Base-by-base conservation (phyloP, 2,797 vertebrate species). In the Ctenopoma kingsleyae region DNA sequence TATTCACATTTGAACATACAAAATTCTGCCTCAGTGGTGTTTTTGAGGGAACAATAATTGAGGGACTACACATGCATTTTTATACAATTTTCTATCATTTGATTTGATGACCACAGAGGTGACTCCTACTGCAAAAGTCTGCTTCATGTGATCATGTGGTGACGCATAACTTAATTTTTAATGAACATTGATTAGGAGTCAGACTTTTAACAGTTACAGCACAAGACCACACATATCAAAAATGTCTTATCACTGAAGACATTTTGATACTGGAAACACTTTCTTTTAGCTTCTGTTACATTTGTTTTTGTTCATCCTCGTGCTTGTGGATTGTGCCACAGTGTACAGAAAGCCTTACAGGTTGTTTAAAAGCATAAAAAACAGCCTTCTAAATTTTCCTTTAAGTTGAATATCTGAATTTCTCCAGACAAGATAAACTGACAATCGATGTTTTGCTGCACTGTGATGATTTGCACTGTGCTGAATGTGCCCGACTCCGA, bases 401-500 rank as follows among this genome's bases (percentile, higher is more conserved):
- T 64, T 72, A 17, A 72, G 27, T n/a, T 35, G 6, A 67, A 65
- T 73, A 70, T 82, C 54, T 75, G 71, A 82, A 56, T 74, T 72
- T 72, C 55, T 67, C 52, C 46, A 43, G 36, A 40, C 63, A 47
- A 63, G 58, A 84, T 72, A 66, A 91, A 70, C 62, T 92, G 95
- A 95, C 94, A 95, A 94, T 95, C 92, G 65, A 2, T 81, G 13
- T 88, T 82, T 77, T 80, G 63, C 83, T 84, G 79, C 77, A 82
- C 87, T 93, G 89, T 92, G 87, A 87, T 87, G 74, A 89, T 90
- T 92, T 94, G 87, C 90, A 91, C 93, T 93, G 78, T 79, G 71
- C 68, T 74, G 23, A 77, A 53, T 52, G 40, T 32, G 35, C 74
- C 66, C 53, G 49, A 47, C 22, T 77, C 52, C 62, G 66, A 71